Evolutionary conservation across 2,797 vertebrate species (phyloP), one percentile per base, ranked within the genome.

Genomic region (Microhierax caerulescens): DNA sequence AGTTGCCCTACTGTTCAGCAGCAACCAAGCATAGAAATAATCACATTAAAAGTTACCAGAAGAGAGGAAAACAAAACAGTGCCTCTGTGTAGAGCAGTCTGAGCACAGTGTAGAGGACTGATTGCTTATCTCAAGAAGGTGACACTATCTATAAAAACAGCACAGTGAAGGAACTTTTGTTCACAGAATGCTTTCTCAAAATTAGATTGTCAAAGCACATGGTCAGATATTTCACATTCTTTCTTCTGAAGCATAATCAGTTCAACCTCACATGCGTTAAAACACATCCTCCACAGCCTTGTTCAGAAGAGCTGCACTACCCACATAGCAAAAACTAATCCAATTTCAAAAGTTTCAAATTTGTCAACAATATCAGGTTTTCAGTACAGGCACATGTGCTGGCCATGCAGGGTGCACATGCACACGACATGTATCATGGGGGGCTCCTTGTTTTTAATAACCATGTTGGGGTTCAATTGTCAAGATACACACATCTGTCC

Each of bases 341-440:
- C n/a, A 10, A 70, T 82, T 85, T 63, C 34, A 70, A 5, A 48
- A 81, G 64, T 50, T 87, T 43, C 6, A 13, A 28, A 76, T 51
- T 32, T 74, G 77, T 67, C 75, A 64, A 48, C 21, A 90, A 72
- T 65, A 77, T 50, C 75, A 39, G 36, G 47, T 59, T 91, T 91
- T 90, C 67, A 67, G 7, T 39, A 14, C 60, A 79, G 32, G 54
- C 24, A 8, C 0, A 5, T 3, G 3, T 11, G 75, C 36, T 50
- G 37, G 45, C 21, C 7, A 0, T 8, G 30, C 67, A 79, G 61
- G 32, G 25, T 19, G 13, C 59, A 56, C 2, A 2, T 10, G 34
- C 23, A 16, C 10, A 50, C 13, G 11, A 36, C 0, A 0, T 9
- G 28, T 20, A 50, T 6, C 8, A 3, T 5, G 25, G 73, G 0